Evolutionary conservation across 2,888 invertebrate species (phyloP).

Genomic region (Thymelicus sylvestris): DNA sequence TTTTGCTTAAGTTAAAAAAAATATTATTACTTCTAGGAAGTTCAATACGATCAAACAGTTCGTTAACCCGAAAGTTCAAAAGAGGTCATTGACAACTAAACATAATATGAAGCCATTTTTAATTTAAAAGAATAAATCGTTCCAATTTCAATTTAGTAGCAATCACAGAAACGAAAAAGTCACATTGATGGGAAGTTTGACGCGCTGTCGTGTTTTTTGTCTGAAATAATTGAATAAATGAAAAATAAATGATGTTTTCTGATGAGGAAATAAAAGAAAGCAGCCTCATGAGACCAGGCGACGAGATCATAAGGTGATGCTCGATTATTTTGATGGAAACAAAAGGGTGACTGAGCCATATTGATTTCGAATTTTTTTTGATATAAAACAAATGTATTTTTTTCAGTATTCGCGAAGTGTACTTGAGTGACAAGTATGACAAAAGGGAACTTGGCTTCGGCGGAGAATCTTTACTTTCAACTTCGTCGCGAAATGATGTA

Average conservation of each 20-base stretch:
- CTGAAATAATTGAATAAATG: slow-evolving; percentile 78
- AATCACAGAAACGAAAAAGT: slow-evolving; percentile 69
- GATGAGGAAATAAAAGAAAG: slow-evolving; percentile 81
- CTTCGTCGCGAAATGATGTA: slow-evolving; percentile 66
- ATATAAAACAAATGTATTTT: slow-evolving; percentile 44
- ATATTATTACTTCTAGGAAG: neutral
- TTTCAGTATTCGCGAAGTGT: slow-evolving; percentile 76
- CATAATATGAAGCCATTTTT: slow-evolving; percentile 24
- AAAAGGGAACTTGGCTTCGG: slow-evolving; percentile 67
- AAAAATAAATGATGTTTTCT: slow-evolving; percentile 80
- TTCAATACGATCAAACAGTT: neutral
- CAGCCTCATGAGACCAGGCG: slow-evolving; percentile 71
- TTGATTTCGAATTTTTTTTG: slow-evolving; percentile 54
- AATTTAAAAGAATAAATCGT: slow-evolving; percentile 49
- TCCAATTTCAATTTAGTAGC: slow-evolving; percentile 56
- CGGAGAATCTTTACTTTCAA: slow-evolving; percentile 58
- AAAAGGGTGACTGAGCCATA: slow-evolving; percentile 53
- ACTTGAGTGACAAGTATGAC: slow-evolving; percentile 73
- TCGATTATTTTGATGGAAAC: slow-evolving; percentile 50
- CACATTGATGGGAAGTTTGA: slow-evolving; percentile 55
- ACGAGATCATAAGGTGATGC: slow-evolving; percentile 78
- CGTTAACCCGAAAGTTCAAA: slow-evolving; percentile 51
- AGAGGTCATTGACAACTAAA: slow-evolving; percentile 52
- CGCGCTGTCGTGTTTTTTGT: slow-evolving; percentile 67
- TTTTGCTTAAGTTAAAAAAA: too few species aligned